phyloP scores from a whole-genome alignment of 2,888 invertebrate species.

The Chironomus riparius region DNA sequence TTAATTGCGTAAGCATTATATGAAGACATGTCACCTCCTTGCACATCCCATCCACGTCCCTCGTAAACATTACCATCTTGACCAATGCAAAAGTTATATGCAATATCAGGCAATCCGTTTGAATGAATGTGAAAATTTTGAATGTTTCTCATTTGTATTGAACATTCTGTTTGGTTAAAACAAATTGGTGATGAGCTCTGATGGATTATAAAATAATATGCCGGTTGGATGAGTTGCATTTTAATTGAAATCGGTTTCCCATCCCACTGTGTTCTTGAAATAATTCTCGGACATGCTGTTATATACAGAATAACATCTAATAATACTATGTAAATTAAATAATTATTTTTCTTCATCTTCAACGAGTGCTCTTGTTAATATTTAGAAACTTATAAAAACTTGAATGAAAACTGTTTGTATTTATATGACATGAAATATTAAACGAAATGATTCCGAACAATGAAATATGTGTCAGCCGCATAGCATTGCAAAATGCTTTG shows the following conservation, averaged over 20 bases:
- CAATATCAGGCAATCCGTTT: background rate
- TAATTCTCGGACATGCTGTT: background rate
- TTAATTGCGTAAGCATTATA: background rate
- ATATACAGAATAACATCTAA: background rate
- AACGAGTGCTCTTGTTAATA: too few relatives aligned
- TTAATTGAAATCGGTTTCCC: background rate
- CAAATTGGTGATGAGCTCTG: background rate
- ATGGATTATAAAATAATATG: background rate
- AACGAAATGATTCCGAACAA: too few relatives aligned
- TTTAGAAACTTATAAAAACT: too few relatives aligned
- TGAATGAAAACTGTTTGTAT: too few relatives aligned
- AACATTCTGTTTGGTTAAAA: background rate
- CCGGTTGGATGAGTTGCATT: background rate
- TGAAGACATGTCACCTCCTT: background rate
- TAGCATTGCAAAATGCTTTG: too few relatives aligned
- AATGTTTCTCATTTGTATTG: background rate
- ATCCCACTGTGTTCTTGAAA: background rate
- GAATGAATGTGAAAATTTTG: conserved; percentile 5
- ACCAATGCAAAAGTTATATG: background rate
- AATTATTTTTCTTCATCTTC: background rate
- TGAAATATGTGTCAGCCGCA: too few relatives aligned
- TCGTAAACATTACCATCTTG: conserved; percentile 1
- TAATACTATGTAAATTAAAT: background rate
- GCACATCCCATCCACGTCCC: background rate
- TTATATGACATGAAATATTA: too few relatives aligned